Evolutionary conservation across 1,140 invertebrate species (phyloP), one percentile per base, ranked within the genome.

Genomic region (Gryon sp.): DNA sequence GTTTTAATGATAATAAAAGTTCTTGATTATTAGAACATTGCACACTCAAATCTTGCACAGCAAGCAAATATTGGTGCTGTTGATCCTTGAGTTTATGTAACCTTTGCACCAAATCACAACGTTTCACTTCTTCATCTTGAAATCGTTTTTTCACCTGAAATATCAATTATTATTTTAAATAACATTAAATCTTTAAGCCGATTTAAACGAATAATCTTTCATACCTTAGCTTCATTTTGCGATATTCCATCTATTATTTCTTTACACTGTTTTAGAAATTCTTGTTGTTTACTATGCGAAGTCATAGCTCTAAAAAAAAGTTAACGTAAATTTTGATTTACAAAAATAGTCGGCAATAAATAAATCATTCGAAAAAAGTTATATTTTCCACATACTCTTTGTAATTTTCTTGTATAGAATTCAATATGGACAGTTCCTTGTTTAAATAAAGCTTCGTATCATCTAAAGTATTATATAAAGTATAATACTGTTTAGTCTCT

Each of bases 401-500:
- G 89, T 97, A 98, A 85, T 94, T 97, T 80, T 99, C 96, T 76
- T 96, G 92, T 72, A 99, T 97, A 0, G 97, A 99, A 90, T 99
- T 98, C 4, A 99, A 87, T 30, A 99, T 88, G 14, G 93, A 92
- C 30, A 98, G 90, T 89, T 99, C 97, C 85, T 97, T 98, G 38
- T 93, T 93, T 66, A 98, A 91, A 88, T 98, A 99, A 18, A 94
- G 89, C 85, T 96, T 95, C 2, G 95, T 96, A 89, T 99, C 97
- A 85, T 97, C 94, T n/a, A 99, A 89, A 3, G 95, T 97, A 88
- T 99, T 99, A 86, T 98, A 98, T 48, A 99, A 90, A 19, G 96
- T 98, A 84, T 97, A 99, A 90, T 97, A 98, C 89, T 99, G 96
- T 86, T 99, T 99, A 0, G 97, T 99, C 91, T 99, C 97, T 84